Evolutionary conservation across 2,888 invertebrate genomes (phyloP), one percentile per base, ranked within the genome.

Genomic region (Eristalinus aeneus): DNA sequence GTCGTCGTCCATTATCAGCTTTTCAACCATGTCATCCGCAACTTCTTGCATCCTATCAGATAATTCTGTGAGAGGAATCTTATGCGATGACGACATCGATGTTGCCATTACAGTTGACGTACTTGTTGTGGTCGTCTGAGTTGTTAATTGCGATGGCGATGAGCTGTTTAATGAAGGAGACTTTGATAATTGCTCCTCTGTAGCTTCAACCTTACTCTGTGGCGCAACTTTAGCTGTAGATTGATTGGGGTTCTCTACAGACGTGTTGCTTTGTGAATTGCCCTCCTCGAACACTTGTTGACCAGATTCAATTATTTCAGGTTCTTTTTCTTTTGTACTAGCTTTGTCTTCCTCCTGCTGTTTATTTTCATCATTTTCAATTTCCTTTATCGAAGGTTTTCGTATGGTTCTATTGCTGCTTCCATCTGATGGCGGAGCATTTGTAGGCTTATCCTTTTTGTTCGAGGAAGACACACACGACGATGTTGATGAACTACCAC

Each of bases 1-100:
- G 39, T 95, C 95, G 90, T 96, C 96, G 76, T 96, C 96, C 79
- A 95, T 96, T 88, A 96, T 96, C 88, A 97, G 93, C 90, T 96
- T 96, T 5, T 96, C 95, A 10, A 97, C 96, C 89, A 96, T 93
- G 90, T 96, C 96, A 89, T 95, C 95, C 0, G 95, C 95, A 58
- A 95, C 95, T 91, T 95, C 95, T 89, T 95, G 90, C 92, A 95
- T 94, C 82, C 94, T 93, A 88, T 95, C 95, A 0, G 91, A 90
- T 9, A 90, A 88, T 54, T 91, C 91, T 0, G 78, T 84, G 3
- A 79, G 58, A 9, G 77, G 85, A 3, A 77, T 80, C 61, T 81
- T 77, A 23, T 81, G 81, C n/a, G 69, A 68, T 16, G 76, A 46
- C 23, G 67, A 65, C 23, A 67, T 34, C 11, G 32, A 9, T 39